These are phyloP conservation scores for Bombus ignitus DNA, from an alignment of 1,140 invertebrate genomes.

Conservation along the genomic window DNA sequence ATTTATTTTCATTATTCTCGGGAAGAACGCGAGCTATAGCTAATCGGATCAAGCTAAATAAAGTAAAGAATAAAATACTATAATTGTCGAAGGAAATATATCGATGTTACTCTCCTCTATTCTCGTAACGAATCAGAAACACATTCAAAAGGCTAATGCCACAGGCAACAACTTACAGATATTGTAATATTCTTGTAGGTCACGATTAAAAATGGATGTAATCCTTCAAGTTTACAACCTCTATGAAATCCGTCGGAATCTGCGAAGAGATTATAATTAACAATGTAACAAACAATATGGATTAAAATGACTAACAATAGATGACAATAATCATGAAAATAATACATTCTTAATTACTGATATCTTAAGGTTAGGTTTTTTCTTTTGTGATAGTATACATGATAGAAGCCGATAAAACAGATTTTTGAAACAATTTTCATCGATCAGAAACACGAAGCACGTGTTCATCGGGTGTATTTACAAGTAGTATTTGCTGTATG, in stretches of 20 bases:
- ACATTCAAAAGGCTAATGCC: not conserved
- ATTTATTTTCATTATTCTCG: no score
- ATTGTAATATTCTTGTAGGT: conserved; percentile 81
- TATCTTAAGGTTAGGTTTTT: no score
- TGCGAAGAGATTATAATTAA: conserved; percentile 12
- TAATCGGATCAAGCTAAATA: no score
- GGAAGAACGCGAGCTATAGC: no score
- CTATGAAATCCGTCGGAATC: conserved; percentile 39
- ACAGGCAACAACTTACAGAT: conserved; percentile 74
- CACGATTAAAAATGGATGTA: conserved; percentile 80
- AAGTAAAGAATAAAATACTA: not conserved
- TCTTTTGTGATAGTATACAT: no score
- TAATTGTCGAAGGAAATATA: not conserved
- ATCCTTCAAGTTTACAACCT: conserved; percentile 78
- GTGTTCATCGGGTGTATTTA: not conserved
- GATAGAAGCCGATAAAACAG: no score
- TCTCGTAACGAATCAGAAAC: no score
- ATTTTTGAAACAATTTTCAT: not conserved
- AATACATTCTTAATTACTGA: not conserved
- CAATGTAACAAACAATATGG: no score
- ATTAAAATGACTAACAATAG: not conserved
- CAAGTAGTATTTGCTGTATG: not conserved
- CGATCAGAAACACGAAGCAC: not conserved
- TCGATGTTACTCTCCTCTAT: not conserved
- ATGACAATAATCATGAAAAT: not conserved